Evolutionary conservation across 2,888 invertebrate genomes (phyloP).

Genomic region (Dyspetes luteomarginatus): DNA sequence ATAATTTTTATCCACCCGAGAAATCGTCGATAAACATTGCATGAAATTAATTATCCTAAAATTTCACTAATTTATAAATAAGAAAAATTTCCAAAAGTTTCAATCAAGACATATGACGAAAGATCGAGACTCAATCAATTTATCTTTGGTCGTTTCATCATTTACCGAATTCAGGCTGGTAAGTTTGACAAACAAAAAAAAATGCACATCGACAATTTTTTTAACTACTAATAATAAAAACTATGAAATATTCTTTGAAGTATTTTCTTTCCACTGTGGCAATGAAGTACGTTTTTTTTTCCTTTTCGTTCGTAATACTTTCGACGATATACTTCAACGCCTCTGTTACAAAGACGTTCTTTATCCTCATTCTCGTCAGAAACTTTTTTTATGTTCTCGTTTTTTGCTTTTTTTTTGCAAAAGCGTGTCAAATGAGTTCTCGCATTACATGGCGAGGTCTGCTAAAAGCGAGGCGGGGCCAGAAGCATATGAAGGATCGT

Average conservation of each 20-base stretch:
- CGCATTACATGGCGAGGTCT: constrained; percentile 9
- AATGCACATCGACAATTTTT: constrained; percentile 2
- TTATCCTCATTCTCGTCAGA: constrained; percentile 1
- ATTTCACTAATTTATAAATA: not conserved
- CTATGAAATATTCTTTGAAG: constrained; percentile 16
- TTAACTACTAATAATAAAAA: not conserved
- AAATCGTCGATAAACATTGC: not conserved
- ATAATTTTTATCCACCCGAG: not conserved
- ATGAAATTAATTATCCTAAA: not conserved
- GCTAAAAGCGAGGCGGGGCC: not conserved
- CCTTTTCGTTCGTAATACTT: not conserved
- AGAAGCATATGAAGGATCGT: constrained; percentile 1
- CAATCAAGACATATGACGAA: constrained; percentile 53
- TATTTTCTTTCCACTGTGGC: not conserved
- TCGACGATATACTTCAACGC: not conserved
- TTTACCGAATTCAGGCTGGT: constrained; percentile 10
- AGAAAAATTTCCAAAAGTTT: constrained; percentile 20
- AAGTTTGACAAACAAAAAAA: constrained; percentile 7
- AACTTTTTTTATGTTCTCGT: not conserved
- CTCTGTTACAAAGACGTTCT: not conserved
- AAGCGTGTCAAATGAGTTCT: constrained; percentile 28
- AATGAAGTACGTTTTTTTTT: constrained; percentile 1
- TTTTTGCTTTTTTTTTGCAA: constrained; percentile 4
- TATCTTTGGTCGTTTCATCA: constrained; percentile 14
- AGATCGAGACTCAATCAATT: constrained; percentile 37